phyloP scores from a whole-genome alignment of 2,888 invertebrate genomes.

The Eupithecia subfuscata region DNA sequence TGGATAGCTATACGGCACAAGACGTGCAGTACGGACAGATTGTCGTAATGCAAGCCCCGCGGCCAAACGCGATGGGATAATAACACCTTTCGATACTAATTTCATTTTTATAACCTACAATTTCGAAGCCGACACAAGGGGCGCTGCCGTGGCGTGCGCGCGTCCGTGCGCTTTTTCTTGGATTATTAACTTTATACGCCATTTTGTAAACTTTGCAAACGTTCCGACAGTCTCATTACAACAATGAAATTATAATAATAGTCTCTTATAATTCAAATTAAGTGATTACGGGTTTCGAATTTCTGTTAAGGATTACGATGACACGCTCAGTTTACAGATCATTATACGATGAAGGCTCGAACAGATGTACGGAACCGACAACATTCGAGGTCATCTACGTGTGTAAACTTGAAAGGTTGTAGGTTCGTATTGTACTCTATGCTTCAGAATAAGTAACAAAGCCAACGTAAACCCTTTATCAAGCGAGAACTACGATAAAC shows the following conservation, averaged over 20 bases:
- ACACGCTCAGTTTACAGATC: slow-evolving; percentile 72
- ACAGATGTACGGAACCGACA: not conserved
- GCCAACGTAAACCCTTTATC: slow-evolving; percentile 56
- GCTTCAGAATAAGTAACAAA: slow-evolving; percentile 52
- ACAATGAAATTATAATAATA: slow-evolving; percentile 81
- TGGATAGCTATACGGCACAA: slow-evolving; percentile 83
- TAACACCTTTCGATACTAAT: slow-evolving; percentile 84
- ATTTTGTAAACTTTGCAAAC: slow-evolving; percentile 82
- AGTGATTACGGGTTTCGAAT: slow-evolving; percentile 79
- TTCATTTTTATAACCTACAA: slow-evolving; percentile 85
- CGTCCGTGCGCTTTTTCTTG: slow-evolving; percentile 78
- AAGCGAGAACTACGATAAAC: slow-evolving; percentile 59
- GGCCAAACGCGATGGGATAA: slow-evolving; percentile 84
- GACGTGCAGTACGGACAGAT: slow-evolving; percentile 85
- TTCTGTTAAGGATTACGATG: slow-evolving; percentile 75
- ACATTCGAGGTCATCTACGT: slow-evolving; percentile 1
- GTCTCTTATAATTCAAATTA: slow-evolving; percentile 76
- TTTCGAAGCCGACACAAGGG: slow-evolving; percentile 84
- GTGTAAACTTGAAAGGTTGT: slow-evolving; percentile 1
- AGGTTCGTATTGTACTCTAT: slow-evolving; percentile 13
- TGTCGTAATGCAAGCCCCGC: slow-evolving; percentile 83
- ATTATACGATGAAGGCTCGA: slow-evolving; percentile 59
- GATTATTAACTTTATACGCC: slow-evolving; percentile 83
- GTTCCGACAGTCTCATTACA: slow-evolving; percentile 79
- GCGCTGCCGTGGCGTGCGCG: slow-evolving; percentile 83